Evolutionary conservation across 1,140 invertebrate species (phyloP), one percentile per base, ranked within the genome.

Genomic region (Amphibalanus amphitrite): DNA sequence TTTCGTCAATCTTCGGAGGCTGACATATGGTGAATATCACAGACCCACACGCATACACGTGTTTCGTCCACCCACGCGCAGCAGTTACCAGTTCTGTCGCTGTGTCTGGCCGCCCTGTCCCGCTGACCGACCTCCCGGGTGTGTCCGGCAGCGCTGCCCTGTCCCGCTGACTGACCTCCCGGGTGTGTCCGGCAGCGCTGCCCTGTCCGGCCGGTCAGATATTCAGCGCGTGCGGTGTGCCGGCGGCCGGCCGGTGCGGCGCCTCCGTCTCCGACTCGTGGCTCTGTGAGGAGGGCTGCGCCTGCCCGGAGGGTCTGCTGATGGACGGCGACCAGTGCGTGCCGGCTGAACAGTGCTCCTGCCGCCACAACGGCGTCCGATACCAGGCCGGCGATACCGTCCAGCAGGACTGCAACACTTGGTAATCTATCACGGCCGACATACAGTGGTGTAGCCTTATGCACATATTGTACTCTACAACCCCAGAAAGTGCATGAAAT

Each of bases 251-350:
- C 29, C 82, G 83, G 0, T 88, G 86, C 74, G 83, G 82, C 10
- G 79, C 82, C 13, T 76, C 75, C 6, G 74, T 77, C 28, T 73
- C 74, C 23, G 74, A 73, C 47, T 78, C 76, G 1, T 79, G 80
- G 0, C 90, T 71, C 65, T 95, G 92, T 77, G 88, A 92, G 0
- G 92, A 94, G 79, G 92, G 92, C 0, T 95, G 92, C 78, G 89
- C 89, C 73, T 95, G 92, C 79, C 90, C 91, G 0, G 79, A 82
- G 59, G 91, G 90, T 26, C 82, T 88, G 77, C 86, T 90, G 0
- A 78, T 94, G 28, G 77, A 79, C 73, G 85, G 89, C 74, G 82
- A 85, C 10, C 83, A 88, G 69, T 96, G 93, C 78, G 85, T 95
- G 40, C 85, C 86, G 0, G 84, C 89, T 25, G 84, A 83, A 0